Conservation (phyloP, 1,140 invertebrate species). For the Cecropterus lyciades region DNA sequence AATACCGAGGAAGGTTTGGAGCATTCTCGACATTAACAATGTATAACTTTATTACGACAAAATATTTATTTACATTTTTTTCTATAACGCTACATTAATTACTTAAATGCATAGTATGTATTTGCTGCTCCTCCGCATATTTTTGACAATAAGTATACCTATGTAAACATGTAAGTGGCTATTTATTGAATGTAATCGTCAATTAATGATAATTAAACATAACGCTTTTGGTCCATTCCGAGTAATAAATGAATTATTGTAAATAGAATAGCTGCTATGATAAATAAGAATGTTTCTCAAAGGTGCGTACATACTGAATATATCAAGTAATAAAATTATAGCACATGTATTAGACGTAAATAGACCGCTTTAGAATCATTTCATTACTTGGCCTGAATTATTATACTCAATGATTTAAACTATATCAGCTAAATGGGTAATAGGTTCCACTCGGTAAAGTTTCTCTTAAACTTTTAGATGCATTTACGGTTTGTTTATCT, state of each 20-base stretch:
- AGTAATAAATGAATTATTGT: constrained; percentile 23
- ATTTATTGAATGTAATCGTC: constrained; percentile 18
- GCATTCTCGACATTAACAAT: no score
- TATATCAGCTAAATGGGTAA: no score
- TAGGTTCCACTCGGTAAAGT: no score
- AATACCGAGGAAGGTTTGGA: no score
- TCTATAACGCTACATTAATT: background rate
- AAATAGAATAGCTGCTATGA: constrained; percentile 19
- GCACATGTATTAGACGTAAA: background rate
- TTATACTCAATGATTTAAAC: no score
- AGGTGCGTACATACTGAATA: background rate
- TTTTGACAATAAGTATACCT: constrained; percentile 25
- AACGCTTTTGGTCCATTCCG: constrained; percentile 19
- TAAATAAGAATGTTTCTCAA: constrained; percentile 2
- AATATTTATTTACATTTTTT: background rate
- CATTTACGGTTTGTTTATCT: no score
- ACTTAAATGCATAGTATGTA: constrained; percentile 25
- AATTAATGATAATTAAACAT: constrained; percentile 10
- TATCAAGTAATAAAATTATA: background rate
- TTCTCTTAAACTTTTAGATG: no score
- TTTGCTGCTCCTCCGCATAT: constrained; percentile 34
- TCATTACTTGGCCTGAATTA: no score
- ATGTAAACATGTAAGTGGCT: constrained; percentile 4
- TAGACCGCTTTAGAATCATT: background rate
- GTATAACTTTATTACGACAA: background rate